Evolutionary conservation across 2,888 invertebrate genomes (phyloP).

Genomic region (Pomacea canaliculata): DNA sequence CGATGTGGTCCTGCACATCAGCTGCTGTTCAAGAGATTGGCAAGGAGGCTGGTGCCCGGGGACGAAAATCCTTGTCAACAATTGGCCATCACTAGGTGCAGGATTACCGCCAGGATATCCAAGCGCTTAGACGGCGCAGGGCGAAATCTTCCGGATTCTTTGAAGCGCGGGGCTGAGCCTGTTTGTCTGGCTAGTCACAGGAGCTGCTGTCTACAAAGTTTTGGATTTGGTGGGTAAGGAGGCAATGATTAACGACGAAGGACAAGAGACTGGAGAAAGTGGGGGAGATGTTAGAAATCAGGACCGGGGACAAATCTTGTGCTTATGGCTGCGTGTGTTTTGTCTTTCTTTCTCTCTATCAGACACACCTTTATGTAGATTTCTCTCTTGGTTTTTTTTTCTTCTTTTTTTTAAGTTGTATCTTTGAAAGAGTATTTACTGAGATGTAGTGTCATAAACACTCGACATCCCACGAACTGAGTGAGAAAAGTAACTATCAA

Average conservation of each 20-base stretch:
- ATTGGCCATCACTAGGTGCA: neutral
- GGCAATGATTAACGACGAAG: neutral
- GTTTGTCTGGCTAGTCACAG: neutral
- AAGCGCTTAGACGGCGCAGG: constrained; percentile 2
- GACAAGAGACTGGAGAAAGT: no score
- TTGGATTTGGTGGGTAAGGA: neutral
- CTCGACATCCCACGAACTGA: no score
- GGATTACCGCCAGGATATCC: constrained; percentile 8
- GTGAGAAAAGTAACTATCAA: no score
- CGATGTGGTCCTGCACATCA: neutral
- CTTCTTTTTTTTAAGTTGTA: no score
- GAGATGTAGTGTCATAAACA: no score
- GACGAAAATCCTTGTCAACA: constrained; percentile 7
- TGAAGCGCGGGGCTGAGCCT: neutral
- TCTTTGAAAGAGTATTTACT: no score
- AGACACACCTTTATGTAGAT: no score
- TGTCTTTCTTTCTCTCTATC: no score
- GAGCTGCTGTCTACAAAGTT: neutral
- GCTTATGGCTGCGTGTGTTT: no score
- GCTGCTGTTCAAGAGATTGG: constrained; percentile 1
- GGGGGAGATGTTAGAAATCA: no score
- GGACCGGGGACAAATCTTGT: no score
- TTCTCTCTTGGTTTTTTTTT: no score
- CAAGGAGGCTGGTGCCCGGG: neutral
- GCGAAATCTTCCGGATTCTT: constrained; percentile 11